A percentile compares a stretch with the other conserved stretches of the same genome.
phyloP scores from a whole-genome alignment of 2,797 vertebrate species.

The Heterohyrax brucei region DNA sequence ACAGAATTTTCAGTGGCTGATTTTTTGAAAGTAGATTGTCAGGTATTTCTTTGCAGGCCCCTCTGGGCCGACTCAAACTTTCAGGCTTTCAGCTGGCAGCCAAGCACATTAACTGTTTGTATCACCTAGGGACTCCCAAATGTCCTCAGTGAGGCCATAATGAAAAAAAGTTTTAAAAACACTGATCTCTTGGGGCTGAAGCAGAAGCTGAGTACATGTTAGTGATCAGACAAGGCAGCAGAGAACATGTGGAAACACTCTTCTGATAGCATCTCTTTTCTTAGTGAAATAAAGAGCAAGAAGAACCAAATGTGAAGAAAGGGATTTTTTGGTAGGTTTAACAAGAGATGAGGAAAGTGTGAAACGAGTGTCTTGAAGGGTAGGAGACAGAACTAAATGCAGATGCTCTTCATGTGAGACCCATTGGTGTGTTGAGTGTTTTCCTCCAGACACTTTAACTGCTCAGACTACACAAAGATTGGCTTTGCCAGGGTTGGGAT shows the following conservation, averaged over 20 bases:
- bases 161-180: not conserved
- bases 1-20: not conserved
- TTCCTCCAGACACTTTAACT: not conserved
- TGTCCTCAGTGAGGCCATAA: not conserved
- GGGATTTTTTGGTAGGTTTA: not conserved
- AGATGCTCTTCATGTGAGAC: not conserved
- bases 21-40: not conserved
- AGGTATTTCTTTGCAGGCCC: not conserved
- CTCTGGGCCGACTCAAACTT: not conserved
- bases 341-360: not conserved
- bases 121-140: not conserved
- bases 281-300: conserved; percentile 19
- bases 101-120: not conserved
- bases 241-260: not conserved
- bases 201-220: not conserved
- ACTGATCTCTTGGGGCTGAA: not conserved
- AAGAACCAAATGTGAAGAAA: not conserved
- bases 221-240: not conserved
- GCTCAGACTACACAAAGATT: not conserved
- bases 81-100: not conserved
- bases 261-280: not conserved
- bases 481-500: not conserved
- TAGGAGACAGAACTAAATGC: not conserved
- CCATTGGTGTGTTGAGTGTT: too few relatives aligned
- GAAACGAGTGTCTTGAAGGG: not conserved